Base-by-base conservation (phyloP, 2,113 vertebrate genomes). In the Myiozetetes cayanensis region DNA sequence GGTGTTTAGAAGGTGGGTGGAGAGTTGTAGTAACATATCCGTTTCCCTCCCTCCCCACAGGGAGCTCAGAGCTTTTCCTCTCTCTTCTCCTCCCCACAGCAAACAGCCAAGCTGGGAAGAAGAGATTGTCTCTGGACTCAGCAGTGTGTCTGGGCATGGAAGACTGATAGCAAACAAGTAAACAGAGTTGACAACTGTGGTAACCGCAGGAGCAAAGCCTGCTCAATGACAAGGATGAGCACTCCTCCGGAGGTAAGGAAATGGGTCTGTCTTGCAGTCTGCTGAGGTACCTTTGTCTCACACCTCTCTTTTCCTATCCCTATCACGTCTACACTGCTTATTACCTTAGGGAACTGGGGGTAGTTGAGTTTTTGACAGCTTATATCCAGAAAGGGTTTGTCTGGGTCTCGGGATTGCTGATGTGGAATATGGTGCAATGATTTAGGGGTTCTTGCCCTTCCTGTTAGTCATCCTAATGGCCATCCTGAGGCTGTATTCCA, bases 221-320 rank as follows among this genome's bases (percentile, higher is more conserved):
- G 41, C 47, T 39, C 12, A 2, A 75, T 79, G 84, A 71, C 68
- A 68, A 74, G 46, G 59, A 97, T 97, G 96, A 95, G 47, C 22
- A 58, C 88, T 65, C n/a, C 56, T 84, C 23, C 68, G 56, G 94
- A 97, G 96, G 97, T 97, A 97, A 95, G 95, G 53, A 62, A 76
- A n/a, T 20, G 24, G 15, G 8, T 72, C 27, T 77, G 6, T 35
- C 30, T 56, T 89, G 41, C 30, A 44, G 19, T 50, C 25, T 65
- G 33, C 53, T 87, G 10, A 50, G 19, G 7, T 20, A 62, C 17
- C 46, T 89, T 62, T 0, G 0, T 15, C 75, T 23, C 14, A 46
- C 24, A 37, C 25, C 41, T 87, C 23, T 84, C 35, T 87, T 90
- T 71, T 63, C 27, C 37, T 88, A 28, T 12, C 15, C 5, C 46